Evolutionary conservation across 2,888 invertebrate genomes (phyloP).

Genomic region (Mimachlamys varia): DNA sequence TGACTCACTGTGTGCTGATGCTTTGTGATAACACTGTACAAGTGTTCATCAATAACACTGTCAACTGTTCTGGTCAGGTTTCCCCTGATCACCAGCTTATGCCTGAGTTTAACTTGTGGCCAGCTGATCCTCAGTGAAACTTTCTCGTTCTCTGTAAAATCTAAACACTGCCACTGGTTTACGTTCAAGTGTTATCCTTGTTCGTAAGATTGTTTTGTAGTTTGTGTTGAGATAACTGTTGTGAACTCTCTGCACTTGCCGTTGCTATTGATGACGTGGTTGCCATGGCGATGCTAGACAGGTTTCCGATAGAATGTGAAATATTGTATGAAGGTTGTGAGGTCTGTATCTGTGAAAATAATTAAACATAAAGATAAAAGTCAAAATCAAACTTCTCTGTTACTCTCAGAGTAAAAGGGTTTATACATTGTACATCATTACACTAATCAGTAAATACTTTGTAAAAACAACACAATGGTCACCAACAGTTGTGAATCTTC

Average conservation of each 20-base stretch:
- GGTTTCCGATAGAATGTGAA: not conserved
- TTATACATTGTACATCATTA: too few relatives aligned
- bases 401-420: too few relatives aligned
- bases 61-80: not conserved
- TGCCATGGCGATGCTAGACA: not conserved
- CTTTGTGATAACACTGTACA: not conserved
- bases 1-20: not conserved
- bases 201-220: not conserved
- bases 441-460: too few relatives aligned
- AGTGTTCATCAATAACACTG: not conserved
- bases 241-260: slow-evolving; percentile 3
- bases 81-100: not conserved
- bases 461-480: too few relatives aligned
- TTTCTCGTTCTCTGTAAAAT: not conserved
- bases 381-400: too few relatives aligned
- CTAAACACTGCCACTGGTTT: not conserved
- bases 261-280: not conserved
- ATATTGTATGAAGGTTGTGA: not conserved
- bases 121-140: not conserved
- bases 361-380: too few relatives aligned
- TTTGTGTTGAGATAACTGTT: slow-evolving; percentile 12
- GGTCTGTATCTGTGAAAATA: not conserved
- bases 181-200: slow-evolving; percentile 24
- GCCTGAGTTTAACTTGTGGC: slow-evolving; percentile 23
- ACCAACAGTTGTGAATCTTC: too few relatives aligned